phyloP scores from a whole-genome alignment of 1,140 invertebrate species.

The Bombus sibiricus region DNA sequence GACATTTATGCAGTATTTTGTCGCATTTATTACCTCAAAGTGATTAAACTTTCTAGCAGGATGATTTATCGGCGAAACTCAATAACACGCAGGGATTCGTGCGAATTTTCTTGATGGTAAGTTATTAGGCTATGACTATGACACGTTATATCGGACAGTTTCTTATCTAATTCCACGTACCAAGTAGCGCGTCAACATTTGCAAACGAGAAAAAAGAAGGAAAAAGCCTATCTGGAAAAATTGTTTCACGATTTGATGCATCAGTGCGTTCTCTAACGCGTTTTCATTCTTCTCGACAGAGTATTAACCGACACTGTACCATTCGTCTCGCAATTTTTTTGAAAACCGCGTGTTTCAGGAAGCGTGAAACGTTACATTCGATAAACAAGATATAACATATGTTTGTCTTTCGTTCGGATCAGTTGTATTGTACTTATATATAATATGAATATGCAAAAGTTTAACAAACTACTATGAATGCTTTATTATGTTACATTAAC shows the following conservation, averaged over 20 bases:
- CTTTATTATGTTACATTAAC: neutral
- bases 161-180: neutral
- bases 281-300: neutral
- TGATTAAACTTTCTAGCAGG: constrained; percentile 29
- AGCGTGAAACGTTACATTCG: neutral
- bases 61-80: constrained; percentile 42
- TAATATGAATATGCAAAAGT: neutral
- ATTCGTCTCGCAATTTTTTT: neutral
- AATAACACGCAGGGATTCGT: neutral
- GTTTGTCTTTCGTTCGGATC: neutral
- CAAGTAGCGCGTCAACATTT: neutral
- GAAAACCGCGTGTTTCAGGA: neutral
- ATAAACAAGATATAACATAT: neutral
- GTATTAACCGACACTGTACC: neutral
- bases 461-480: neutral
- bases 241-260: constrained; percentile 8
- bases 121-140: constrained; percentile 23
- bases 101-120: neutral
- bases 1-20: neutral
- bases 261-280: neutral
- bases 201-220: neutral
- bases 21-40: neutral
- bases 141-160: neutral
- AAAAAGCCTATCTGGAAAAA: neutral
- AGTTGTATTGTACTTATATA: neutral